phyloP scores from a whole-genome alignment of 92 coral and sea anemone species.

The Blastomussa wellsi region DNA sequence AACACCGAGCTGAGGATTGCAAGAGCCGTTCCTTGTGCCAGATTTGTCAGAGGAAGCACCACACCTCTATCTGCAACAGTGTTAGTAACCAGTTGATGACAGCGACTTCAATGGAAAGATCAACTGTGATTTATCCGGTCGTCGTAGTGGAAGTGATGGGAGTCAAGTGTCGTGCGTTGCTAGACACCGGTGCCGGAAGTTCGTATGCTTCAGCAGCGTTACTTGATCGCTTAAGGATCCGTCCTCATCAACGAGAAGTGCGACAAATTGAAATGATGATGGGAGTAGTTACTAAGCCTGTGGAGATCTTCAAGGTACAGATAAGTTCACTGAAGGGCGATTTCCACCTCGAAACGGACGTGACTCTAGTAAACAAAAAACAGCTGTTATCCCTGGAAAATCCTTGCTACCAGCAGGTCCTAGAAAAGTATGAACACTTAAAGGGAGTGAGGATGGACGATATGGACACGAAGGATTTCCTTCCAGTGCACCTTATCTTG shows the following conservation, averaged over 20 bases:
- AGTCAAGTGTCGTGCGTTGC: background rate
- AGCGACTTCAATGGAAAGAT: background rate
- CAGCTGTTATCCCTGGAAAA: slow-evolving; percentile 37
- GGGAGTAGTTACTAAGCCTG: slow-evolving; percentile 47
- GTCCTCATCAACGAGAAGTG: slow-evolving; percentile 48
- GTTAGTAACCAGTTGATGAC: background rate
- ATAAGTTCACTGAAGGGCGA: slow-evolving; percentile 44
- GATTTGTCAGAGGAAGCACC: background rate
- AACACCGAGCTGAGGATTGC: slow-evolving; percentile 54
- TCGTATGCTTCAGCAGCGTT: slow-evolving; percentile 68
- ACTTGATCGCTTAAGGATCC: slow-evolving; percentile 39
- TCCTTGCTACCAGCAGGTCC: slow-evolving; percentile 35
- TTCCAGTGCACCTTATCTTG: slow-evolving; percentile 65
- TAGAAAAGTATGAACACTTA: slow-evolving; percentile 39
- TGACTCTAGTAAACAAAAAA: slow-evolving; percentile 45
- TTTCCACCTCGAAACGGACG: slow-evolving; percentile 48
- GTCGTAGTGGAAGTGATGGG: background rate
- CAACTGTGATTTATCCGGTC: background rate
- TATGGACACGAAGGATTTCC: slow-evolving; percentile 52
- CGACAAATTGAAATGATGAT: slow-evolving; percentile 67
- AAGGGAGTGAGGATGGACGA: slow-evolving; percentile 64
- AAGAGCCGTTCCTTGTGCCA: background rate
- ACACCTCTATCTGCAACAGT: background rate
- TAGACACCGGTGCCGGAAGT: background rate
- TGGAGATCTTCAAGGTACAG: slow-evolving; percentile 43